Evolutionary conservation across 2,113 vertebrate genomes (phyloP).

Genomic region (Rhinichthys klamathensis): DNA sequence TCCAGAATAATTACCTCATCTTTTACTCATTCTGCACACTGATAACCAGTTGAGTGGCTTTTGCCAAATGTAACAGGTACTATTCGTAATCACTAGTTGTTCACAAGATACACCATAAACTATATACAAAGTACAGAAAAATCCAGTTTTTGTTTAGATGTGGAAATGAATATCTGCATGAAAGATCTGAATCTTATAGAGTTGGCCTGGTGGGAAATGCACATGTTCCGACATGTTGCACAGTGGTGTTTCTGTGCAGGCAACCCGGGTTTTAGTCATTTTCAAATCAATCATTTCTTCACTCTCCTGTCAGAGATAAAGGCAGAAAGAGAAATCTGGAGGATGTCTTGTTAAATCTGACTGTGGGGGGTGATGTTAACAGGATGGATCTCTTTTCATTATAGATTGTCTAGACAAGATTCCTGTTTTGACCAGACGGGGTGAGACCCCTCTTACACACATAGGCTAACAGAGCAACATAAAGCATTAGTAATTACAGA

Average conservation of each 20-base stretch:
- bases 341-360: not conserved
- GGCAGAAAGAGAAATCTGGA: not conserved
- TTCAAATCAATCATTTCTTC: not conserved
- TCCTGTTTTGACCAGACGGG: not conserved
- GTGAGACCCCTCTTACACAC: not conserved
- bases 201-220: not conserved
- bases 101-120: not conserved
- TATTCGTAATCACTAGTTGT: not conserved
- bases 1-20: constrained; percentile 21
- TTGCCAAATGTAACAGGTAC: not conserved
- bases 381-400: constrained; percentile 29
- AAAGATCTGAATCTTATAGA: not conserved
- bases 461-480: not conserved
- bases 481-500: not conserved
- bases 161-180: not conserved
- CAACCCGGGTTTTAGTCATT: not conserved
- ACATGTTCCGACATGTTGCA: not conserved
- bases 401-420: not conserved
- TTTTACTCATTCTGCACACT: constrained; percentile 18
- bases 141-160: not conserved
- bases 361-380: not conserved
- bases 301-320: not conserved
- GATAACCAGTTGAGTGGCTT: not conserved
- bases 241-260: not conserved
- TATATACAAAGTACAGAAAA: not conserved